Evolutionary conservation across 2,113 vertebrate species (phyloP).

Genomic region (rat (Rattus norvegicus)): DNA sequence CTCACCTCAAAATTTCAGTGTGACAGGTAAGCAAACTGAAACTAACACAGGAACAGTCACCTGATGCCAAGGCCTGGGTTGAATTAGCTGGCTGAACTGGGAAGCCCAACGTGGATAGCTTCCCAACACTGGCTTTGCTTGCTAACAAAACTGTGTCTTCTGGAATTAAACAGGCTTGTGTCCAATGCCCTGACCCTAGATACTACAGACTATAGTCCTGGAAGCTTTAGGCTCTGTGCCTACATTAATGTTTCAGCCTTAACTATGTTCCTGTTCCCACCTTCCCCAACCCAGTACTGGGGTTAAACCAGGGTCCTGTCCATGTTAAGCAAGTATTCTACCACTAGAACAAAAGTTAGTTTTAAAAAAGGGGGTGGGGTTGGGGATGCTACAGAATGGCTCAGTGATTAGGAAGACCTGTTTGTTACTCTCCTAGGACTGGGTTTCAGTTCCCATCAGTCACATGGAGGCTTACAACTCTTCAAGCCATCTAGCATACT

Average conservation of each 20-base stretch:
- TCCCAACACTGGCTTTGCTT: not conserved
- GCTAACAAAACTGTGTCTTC: not conserved
- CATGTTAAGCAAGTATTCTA: not conserved
- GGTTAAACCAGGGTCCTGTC: not conserved
- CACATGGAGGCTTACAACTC: not conserved
- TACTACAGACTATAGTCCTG: not conserved
- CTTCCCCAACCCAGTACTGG: not conserved
- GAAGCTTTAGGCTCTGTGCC: not conserved
- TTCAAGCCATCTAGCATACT: not conserved
- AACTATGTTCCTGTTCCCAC: not conserved
- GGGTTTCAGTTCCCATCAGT: not conserved
- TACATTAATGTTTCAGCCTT: not conserved
- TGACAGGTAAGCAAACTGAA: not conserved
- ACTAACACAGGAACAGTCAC: not conserved
- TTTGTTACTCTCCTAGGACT: not conserved
- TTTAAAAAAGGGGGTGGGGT: not conserved
- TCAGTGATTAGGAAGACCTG: not conserved
- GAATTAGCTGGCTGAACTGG: not conserved
- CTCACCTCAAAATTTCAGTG: not conserved
- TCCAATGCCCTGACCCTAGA: not conserved
- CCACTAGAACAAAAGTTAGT: not conserved
- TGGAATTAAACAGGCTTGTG: not conserved
- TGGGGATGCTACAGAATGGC: not conserved
- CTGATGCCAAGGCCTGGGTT: not conserved
- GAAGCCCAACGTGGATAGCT: not conserved